phyloP scores from a whole-genome alignment of 2,888 invertebrate species.

The Cyclophora albipunctata region DNA sequence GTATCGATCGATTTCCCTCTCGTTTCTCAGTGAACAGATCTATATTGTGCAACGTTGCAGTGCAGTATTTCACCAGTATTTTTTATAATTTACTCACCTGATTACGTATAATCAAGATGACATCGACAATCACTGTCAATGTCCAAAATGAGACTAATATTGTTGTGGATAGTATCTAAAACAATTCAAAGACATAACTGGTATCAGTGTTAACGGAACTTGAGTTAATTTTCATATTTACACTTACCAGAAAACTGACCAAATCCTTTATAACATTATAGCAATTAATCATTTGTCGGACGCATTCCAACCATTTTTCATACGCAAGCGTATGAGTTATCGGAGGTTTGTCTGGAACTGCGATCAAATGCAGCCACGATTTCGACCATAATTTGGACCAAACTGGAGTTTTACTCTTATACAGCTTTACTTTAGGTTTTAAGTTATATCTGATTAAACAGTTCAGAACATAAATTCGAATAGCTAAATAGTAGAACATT shows the following conservation, averaged over 20 bases:
- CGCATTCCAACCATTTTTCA: constrained; percentile 17
- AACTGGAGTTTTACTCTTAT: not conserved
- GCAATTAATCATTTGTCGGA: constrained; percentile 25
- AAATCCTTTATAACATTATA: constrained; percentile 22
- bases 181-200: not conserved
- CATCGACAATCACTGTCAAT: constrained; percentile 25
- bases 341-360: constrained; percentile 4
- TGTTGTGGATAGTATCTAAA: constrained; percentile 29
- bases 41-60: too few relatives aligned
- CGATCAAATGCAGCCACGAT: constrained; percentile 1
- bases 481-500: constrained; percentile 24
- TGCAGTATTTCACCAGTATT: too few relatives aligned
- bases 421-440: not conserved
- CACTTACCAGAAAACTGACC: constrained; percentile 30
- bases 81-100: too few relatives aligned
- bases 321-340: constrained; percentile 1
- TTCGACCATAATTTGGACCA: not conserved
- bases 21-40: too few relatives aligned
- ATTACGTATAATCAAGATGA: constrained; percentile 5
- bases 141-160: constrained; percentile 26
- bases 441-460: constrained; percentile 14
- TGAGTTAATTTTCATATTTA: not conserved
- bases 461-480: constrained; percentile 24
- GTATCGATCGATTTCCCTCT: too few relatives aligned
- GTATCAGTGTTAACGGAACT: not conserved